These are phyloP conservation scores for Muraenolepis orangiensis DNA, from an alignment of 2,797 vertebrate species.

Conservation along the genomic window DNA sequence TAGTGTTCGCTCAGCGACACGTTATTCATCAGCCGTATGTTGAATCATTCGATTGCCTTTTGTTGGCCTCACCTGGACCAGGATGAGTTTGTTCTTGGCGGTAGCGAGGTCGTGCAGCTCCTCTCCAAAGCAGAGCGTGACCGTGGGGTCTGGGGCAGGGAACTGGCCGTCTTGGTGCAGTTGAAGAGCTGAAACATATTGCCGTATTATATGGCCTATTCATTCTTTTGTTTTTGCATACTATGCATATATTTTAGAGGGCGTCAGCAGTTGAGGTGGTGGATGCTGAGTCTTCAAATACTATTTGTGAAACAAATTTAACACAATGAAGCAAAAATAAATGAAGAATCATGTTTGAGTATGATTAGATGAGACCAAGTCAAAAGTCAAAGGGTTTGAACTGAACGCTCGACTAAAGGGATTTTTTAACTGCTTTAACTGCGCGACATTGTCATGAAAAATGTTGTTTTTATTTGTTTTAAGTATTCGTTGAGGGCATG, in stretches of 20 bases:
- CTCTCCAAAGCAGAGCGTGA: conserved; percentile 92
- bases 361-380: background rate
- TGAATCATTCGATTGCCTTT: background rate
- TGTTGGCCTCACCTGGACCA: conserved; percentile 83
- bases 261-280: background rate
- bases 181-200: conserved; percentile 78
- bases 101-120: conserved; percentile 83
- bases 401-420: background rate
- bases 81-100: conserved; percentile 87
- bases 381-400: background rate
- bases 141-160: conserved; percentile 81
- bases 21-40: background rate
- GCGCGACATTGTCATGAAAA: too few relatives aligned
- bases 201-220: background rate
- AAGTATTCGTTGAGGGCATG: too few relatives aligned
- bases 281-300: background rate
- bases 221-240: background rate
- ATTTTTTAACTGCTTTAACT: background rate
- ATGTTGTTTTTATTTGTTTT: too few relatives aligned
- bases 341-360: background rate
- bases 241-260: too few relatives aligned
- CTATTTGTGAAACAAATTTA: background rate
- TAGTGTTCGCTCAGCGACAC: background rate
- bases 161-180: conserved; percentile 83
- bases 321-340: background rate